Evolutionary conservation across 2,797 vertebrate genomes (phyloP).

Genomic region (Leptodactylus fallax): DNA sequence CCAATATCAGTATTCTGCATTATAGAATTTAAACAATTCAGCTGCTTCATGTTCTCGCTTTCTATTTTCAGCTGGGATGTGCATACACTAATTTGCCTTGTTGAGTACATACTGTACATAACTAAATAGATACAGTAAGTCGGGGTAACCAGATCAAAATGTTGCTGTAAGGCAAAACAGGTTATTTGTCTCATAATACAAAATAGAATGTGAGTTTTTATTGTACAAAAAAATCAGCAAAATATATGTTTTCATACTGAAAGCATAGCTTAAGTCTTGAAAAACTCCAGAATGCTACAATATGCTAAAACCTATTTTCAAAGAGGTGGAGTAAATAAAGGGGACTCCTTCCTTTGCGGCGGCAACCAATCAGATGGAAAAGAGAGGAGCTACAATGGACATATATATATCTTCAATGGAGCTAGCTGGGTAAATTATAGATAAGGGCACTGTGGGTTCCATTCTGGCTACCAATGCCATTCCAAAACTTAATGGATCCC

Average conservation of each 20-base stretch:
- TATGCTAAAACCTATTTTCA: too few species aligned
- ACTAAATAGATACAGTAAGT: constrained; percentile 32
- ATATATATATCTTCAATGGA: too few species aligned
- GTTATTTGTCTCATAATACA: neutral
- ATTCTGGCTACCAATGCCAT: too few species aligned
- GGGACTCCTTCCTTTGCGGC: neutral
- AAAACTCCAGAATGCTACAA: neutral
- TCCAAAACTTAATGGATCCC: too few species aligned
- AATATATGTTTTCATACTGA: neutral
- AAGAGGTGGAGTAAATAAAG: neutral
- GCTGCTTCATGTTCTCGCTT: constrained; percentile 52
- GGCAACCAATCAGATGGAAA: neutral
- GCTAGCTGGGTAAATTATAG: too few species aligned
- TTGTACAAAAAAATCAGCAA: neutral
- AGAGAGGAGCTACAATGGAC: neutral
- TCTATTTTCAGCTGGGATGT: constrained; percentile 43
- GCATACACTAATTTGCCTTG: constrained; percentile 13
- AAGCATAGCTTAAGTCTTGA: neutral
- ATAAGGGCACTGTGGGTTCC: too few species aligned
- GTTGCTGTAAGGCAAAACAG: constrained; percentile 6
- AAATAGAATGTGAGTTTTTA: neutral
- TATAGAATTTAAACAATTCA: constrained; percentile 58
- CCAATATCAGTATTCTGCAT: constrained; percentile 57
- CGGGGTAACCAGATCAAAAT: neutral
- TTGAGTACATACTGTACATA: constrained; percentile 26